Evolutionary conservation across 2,888 invertebrate genomes (phyloP).

Genomic region (Pseudococcus longispinus): DNA sequence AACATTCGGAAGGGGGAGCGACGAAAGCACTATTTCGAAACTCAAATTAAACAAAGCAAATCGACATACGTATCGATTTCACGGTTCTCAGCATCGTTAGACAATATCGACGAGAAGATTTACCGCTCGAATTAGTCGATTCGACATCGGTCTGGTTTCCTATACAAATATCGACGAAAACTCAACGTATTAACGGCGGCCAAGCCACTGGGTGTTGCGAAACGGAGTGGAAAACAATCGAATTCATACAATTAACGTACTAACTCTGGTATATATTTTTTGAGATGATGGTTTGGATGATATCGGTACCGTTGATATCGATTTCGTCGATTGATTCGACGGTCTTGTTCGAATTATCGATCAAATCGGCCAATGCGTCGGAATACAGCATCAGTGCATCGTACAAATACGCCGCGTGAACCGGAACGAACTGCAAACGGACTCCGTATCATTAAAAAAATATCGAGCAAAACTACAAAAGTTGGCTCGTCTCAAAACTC

Average conservation of each 20-base stretch:
- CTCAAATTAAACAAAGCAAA: too few relatives aligned
- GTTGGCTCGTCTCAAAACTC: constrained; percentile 41
- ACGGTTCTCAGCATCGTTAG: too few relatives aligned
- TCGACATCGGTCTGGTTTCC: too few relatives aligned
- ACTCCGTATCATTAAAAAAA: constrained; percentile 54
- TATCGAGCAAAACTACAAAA: neutral
- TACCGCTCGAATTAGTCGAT: too few relatives aligned
- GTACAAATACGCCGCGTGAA: constrained; percentile 92
- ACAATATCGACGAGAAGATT: too few relatives aligned
- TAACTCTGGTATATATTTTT: constrained; percentile 86
- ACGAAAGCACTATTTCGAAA: too few relatives aligned
- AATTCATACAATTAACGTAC: constrained; percentile 62
- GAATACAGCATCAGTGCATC: constrained; percentile 94
- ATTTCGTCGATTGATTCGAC: constrained; percentile 72
- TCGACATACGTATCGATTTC: too few relatives aligned
- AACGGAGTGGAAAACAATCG: neutral
- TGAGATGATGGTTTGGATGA: constrained; percentile 85
- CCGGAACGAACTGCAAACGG: constrained; percentile 78
- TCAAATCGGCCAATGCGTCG: constrained; percentile 77
- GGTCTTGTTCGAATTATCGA: constrained; percentile 64
- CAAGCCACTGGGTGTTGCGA: too few relatives aligned
- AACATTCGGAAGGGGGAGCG: too few relatives aligned
- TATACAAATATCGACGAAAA: too few relatives aligned
- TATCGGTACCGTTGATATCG: constrained; percentile 83
- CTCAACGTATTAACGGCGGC: too few relatives aligned